Evolutionary conservation across 2,113 vertebrate genomes (phyloP), one percentile per base, ranked within the genome.

Genomic region (Megaceryle maxima): DNA sequence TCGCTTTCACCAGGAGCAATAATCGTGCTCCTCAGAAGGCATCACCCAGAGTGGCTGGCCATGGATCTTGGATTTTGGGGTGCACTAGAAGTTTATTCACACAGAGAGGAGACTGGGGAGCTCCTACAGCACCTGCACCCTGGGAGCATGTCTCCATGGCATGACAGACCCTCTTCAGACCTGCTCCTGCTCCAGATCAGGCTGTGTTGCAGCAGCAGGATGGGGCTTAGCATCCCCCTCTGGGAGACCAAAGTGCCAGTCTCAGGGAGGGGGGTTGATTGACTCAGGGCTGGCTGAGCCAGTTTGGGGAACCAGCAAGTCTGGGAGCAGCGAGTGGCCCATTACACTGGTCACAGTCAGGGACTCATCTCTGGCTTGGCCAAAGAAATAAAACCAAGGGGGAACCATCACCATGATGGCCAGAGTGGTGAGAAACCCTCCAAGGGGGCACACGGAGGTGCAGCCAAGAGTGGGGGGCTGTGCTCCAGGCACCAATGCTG

Each of bases 401-500:
- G 21, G 75, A 63, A 33, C 18, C 29, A 8, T 25, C 63, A 16
- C 29, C 1, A 1, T 1, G 3, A 19, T 15, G 74, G 56, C 24
- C 31, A 37, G 35, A 51, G 4, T 1, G 2, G 15, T 0, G 5
- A 85, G 48, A 56, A 68, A 39, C 11, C 31, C 28, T 20, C 21
- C 0, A 3, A 64, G 19, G 22, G 7, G 29, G 10, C 2, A 0
- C 3, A 1, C 7, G 33, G 41, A 73, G 31, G 19, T 10, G 12
- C 48, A 31, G 50, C 63, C 2, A 0, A 25, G 73, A 41, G 33
- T 26, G 39, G 3, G 1, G 62, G 15, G 35, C 44, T 4, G 1
- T 18, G 1, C 3, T 8, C 35, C 41, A 28, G 10, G 11, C 33
- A 26, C 35, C 2, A 1, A 48, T 0, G 0, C 41, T 1, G 0